phyloP scores from a whole-genome alignment of 64 coral and sea anemone genomes.

The Porites australiensis region DNA sequence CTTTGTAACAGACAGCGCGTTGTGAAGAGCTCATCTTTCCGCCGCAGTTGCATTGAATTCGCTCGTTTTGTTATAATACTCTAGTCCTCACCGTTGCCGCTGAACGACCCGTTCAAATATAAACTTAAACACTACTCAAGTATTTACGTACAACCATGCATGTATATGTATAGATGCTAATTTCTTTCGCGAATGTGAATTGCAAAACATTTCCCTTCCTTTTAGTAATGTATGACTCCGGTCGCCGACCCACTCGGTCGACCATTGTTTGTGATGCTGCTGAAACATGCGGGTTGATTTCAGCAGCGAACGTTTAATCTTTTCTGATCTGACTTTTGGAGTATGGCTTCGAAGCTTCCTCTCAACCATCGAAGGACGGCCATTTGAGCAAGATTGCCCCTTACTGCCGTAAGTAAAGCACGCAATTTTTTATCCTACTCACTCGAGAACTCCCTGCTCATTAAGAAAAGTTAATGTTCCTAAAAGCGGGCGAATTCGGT shows the following conservation, averaged over 20 bases:
- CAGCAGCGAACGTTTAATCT: neutral
- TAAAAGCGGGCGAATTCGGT: constrained; percentile 14
- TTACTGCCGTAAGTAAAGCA: neutral
- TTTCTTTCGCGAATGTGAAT: constrained; percentile 67
- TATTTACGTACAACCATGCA: constrained; percentile 74
- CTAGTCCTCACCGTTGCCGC: neutral
- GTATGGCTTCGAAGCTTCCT: neutral
- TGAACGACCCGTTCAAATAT: constrained; percentile 44
- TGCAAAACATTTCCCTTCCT: constrained; percentile 71
- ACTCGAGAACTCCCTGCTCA: neutral
- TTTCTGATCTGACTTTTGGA: constrained; percentile 5
- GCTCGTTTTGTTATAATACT: no score
- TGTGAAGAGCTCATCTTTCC: neutral
- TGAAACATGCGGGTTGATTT: constrained; percentile 21
- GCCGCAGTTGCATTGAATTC: neutral
- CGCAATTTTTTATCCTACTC: constrained; percentile 5
- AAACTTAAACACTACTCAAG: constrained; percentile 78
- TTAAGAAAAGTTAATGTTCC: neutral
- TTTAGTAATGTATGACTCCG: constrained; percentile 70
- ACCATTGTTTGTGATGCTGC: constrained; percentile 41
- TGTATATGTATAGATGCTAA: constrained; percentile 92
- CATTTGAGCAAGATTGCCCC: neutral
- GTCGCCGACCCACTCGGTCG: constrained; percentile 2
- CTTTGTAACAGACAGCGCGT: neutral
- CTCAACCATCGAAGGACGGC: constrained; percentile 1